A percentile compares a stretch with the other conserved stretches of the same genome.
Conservation (phyloP, 2,888 invertebrate species). For the Athetis lepigone region DNA sequence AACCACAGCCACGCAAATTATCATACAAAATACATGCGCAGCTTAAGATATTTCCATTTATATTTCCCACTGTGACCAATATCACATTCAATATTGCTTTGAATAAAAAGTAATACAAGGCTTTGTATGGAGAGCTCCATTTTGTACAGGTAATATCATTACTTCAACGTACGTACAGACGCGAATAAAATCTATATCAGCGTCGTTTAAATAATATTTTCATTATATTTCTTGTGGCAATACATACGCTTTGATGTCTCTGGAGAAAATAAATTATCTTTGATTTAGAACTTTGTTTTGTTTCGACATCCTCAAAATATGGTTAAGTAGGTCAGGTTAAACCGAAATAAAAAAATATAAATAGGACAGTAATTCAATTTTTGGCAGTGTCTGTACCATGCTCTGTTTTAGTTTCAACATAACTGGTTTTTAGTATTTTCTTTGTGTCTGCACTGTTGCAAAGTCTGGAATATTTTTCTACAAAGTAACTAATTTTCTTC, state of each 20-base stretch:
- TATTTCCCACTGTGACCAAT: constrained; percentile 34
- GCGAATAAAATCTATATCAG: constrained; percentile 19
- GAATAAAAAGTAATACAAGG: constrained; percentile 34
- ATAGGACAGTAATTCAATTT: background rate
- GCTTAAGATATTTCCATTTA: constrained; percentile 33
- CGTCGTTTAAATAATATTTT: constrained; percentile 26
- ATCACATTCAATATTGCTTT: constrained; percentile 44
- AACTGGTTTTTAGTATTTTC: background rate
- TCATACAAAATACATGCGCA: constrained; percentile 28
- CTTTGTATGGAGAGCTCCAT: constrained; percentile 25
- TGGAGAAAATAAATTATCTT: constrained; percentile 26
- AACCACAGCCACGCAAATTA: constrained; percentile 6
- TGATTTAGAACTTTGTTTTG: constrained; percentile 30
- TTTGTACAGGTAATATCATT: constrained; percentile 36
- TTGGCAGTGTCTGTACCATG: background rate
- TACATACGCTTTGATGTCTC: constrained; percentile 27
- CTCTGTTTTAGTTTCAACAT: constrained; percentile 1
- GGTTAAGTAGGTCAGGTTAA: constrained; percentile 26
- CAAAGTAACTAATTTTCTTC: too few relatives aligned
- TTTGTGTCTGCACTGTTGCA: background rate
- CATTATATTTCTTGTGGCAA: constrained; percentile 20
- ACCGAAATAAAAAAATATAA: constrained; percentile 2
- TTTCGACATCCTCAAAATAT: constrained; percentile 14
- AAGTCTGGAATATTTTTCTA: background rate
- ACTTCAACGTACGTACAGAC: constrained; percentile 7